phyloP scores from a whole-genome alignment of 2,797 vertebrate genomes.

The Emydoidea blandingii region DNA sequence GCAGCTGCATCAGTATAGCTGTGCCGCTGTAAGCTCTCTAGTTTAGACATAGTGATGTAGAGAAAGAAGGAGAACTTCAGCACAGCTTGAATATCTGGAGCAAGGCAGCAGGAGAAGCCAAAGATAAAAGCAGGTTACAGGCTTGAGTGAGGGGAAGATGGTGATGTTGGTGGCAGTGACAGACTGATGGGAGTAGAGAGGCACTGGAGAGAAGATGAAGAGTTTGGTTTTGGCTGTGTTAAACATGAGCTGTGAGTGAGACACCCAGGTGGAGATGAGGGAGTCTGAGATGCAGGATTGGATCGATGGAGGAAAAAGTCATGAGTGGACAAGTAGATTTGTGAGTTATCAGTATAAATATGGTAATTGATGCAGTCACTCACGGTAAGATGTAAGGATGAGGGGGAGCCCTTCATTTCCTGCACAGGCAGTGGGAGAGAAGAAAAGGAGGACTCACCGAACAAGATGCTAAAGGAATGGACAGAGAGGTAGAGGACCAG shows the following conservation, averaged over 20 bases:
- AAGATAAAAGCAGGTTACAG: neutral
- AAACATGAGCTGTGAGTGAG: neutral
- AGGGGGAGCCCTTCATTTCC: neutral
- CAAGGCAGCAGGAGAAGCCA: neutral
- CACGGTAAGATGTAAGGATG: fast-evolving
- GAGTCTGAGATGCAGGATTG: neutral
- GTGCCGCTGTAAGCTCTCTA: no score
- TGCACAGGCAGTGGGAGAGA: neutral
- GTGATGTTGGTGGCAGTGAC: neutral
- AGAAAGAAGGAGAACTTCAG: neutral
- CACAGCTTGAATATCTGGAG: neutral
- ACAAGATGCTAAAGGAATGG: neutral
- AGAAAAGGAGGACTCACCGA: neutral
- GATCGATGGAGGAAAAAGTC: neutral
- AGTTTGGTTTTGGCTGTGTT: neutral
- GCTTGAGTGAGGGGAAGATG: neutral
- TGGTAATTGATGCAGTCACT: neutral
- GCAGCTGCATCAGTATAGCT: no score
- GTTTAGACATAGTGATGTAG: neutral
- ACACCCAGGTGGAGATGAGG: fast-evolving
- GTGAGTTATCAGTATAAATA: neutral
- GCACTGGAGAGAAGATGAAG: neutral
- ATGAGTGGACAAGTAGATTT: fast-evolving
- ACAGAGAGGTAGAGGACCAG: neutral
- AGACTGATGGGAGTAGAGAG: neutral